Conservation (phyloP, 2,113 vertebrate species). For the Ptilorrhoa leucosticta region DNA sequence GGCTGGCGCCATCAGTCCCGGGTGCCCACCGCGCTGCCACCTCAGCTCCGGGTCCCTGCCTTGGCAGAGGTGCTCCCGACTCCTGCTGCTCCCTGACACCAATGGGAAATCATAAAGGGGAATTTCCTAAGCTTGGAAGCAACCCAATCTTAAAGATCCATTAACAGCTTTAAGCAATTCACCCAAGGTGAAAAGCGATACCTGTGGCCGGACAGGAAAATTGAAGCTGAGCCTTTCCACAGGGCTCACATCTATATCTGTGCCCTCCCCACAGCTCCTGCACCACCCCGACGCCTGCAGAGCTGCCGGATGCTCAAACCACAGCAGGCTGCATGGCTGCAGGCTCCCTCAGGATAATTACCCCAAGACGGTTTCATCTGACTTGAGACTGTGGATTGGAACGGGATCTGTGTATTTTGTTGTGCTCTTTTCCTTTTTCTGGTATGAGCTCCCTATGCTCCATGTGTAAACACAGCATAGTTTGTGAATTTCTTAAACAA, state of each 20-base stretch:
- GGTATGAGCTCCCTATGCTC: background rate
- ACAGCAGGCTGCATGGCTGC: background rate
- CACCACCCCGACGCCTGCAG: background rate
- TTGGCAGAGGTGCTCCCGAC: background rate
- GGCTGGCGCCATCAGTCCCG: fast-evolving
- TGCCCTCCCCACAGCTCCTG: background rate
- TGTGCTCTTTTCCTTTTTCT: background rate
- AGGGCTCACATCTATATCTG: background rate
- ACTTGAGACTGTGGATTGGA: background rate
- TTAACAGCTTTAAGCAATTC: background rate
- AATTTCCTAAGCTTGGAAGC: background rate
- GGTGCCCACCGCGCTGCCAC: fast-evolving
- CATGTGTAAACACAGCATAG: background rate
- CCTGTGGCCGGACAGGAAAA: background rate
- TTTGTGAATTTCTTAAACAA: background rate
- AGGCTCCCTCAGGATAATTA: background rate
- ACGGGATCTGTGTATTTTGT: background rate
- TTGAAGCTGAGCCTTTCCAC: background rate
- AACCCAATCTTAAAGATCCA: background rate
- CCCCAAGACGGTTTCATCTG: background rate
- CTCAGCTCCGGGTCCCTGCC: background rate
- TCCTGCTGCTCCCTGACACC: background rate
- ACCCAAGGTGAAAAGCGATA: background rate
- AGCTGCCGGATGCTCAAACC: background rate
- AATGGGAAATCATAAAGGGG: background rate